Conservation (phyloP, 2,888 invertebrate species). For the Pocota personata region DNA sequence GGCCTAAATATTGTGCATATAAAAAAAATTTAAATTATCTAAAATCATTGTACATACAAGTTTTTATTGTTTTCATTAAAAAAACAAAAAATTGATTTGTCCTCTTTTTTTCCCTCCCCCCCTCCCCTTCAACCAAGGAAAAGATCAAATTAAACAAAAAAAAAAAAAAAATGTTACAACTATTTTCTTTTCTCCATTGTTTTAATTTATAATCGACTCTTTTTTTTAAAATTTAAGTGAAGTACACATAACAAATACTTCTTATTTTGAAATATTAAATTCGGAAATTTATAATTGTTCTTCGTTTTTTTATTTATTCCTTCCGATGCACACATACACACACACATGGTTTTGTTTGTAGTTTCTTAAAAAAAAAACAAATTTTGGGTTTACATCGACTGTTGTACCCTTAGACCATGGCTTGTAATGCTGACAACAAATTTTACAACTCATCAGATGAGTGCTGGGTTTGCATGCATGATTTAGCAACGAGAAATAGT, state of each 20-base stretch:
- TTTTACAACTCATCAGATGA: too few relatives aligned
- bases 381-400: too few relatives aligned
- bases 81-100: not conserved
- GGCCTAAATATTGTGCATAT: constrained; percentile 38
- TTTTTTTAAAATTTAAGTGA: constrained; percentile 56
- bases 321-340: not conserved
- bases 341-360: not conserved
- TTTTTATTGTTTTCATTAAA: constrained; percentile 19
- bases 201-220: constrained; percentile 43
- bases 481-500: too few relatives aligned
- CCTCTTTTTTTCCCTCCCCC: not conserved
- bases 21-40: constrained; percentile 19
- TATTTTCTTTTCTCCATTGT: constrained; percentile 9
- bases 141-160: constrained; percentile 25
- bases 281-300: constrained; percentile 54
- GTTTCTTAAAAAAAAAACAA: not conserved
- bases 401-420: too few relatives aligned
- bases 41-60: constrained; percentile 56
- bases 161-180: constrained; percentile 5
- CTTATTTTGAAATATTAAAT: constrained; percentile 65
- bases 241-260: constrained; percentile 47
- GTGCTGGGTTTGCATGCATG: too few relatives aligned
- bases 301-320: constrained; percentile 26
- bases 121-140: constrained; percentile 1
- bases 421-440: too few relatives aligned